Evolutionary conservation across 2,888 invertebrate genomes (phyloP).

Genomic region (Pollenia angustigena): DNA sequence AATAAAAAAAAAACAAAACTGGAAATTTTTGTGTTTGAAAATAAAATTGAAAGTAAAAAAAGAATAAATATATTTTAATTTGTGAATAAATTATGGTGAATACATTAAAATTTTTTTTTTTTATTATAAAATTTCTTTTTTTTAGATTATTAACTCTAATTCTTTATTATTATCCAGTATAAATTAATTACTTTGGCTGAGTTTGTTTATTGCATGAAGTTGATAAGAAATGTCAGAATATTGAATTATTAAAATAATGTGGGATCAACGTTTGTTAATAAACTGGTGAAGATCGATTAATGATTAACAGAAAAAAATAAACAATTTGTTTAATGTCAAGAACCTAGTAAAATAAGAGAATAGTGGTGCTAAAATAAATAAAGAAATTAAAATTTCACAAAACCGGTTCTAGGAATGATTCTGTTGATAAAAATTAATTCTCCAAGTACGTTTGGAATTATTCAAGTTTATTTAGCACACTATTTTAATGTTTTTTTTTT

Average conservation of each 20-base stretch:
- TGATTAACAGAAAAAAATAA: too few species aligned
- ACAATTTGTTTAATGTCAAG: too few species aligned
- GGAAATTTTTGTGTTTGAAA: slow-evolving; percentile 1
- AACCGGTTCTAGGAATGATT: too few species aligned
- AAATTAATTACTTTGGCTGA: not conserved
- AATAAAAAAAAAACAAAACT: not conserved
- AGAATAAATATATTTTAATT: not conserved
- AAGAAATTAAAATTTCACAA: too few species aligned
- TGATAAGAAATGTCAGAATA: slow-evolving; percentile 23
- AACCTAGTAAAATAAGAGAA: too few species aligned
- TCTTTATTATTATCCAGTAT: not conserved
- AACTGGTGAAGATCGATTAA: too few species aligned
- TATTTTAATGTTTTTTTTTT: too few species aligned
- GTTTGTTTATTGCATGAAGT: not conserved
- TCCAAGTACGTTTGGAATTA: too few species aligned
- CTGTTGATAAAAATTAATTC: too few species aligned
- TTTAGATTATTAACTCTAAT: not conserved
- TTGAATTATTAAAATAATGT: not conserved
- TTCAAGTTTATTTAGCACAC: too few species aligned
- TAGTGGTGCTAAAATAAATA: too few species aligned
- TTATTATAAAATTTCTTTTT: not conserved
- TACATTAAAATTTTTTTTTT: slow-evolving; percentile 8
- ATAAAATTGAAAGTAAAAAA: not conserved
- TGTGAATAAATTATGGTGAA: slow-evolving; percentile 52
- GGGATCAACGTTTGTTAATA: not conserved